Evolutionary conservation across 2,113 vertebrate genomes (phyloP).

Genomic region (Oenanthe oenanthe): DNA sequence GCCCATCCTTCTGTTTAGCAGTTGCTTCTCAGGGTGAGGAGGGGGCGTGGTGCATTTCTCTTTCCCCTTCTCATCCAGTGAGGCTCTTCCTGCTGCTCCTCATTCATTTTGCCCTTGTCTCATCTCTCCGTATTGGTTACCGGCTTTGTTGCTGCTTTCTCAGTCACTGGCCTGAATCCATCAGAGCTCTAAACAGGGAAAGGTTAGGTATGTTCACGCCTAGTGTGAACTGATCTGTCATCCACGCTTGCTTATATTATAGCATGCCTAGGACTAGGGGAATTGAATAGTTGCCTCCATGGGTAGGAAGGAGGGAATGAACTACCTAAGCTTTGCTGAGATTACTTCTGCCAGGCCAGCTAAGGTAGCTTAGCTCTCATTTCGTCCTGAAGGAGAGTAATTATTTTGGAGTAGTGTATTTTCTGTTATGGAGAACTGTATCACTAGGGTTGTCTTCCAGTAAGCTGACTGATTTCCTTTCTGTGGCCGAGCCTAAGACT

Average conservation of each 20-base stretch:
- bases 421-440: not conserved
- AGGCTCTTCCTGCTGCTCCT: conserved; percentile 13
- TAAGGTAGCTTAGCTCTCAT: not conserved
- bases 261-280: not conserved
- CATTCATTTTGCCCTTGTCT: conserved; percentile 57
- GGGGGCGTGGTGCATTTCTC: conserved; percentile 41
- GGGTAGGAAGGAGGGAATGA: not conserved
- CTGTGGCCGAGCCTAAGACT: not conserved
- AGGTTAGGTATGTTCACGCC: conserved; percentile 19
- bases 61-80: not conserved
- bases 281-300: not conserved
- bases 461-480: not conserved
- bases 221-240: conserved; percentile 31
- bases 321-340: not conserved
- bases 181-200: conserved; percentile 46
- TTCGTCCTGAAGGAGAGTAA: not conserved
- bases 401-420: conserved; percentile 27
- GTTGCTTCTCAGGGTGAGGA: conserved; percentile 15
- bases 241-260: conserved; percentile 20
- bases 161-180: conserved; percentile 45
- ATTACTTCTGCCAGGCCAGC: not conserved
- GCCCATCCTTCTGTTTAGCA: conserved; percentile 20
- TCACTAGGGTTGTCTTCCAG: not conserved
- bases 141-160: conserved; percentile 40
- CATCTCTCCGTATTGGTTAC: not conserved